Evolutionary conservation across 2,797 vertebrate genomes (phyloP), one percentile per base, ranked within the genome.

Genomic region (Parambassis ranga): DNA sequence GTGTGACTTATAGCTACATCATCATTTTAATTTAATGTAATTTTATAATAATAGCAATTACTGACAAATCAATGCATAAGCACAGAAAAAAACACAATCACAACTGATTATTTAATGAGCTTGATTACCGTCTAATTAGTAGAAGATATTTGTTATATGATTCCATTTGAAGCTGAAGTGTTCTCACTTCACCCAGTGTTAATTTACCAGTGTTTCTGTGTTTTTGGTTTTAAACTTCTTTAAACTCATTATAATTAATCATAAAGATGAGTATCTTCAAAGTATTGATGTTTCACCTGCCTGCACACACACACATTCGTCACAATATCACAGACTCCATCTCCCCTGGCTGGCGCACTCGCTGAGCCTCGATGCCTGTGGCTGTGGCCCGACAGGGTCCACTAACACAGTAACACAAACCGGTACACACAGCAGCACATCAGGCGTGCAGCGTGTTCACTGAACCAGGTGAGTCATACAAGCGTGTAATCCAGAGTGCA

Each of bases 401-500:
- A 41, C 36, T 64, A 48, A 75, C 72, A 75, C 56, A 50, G 56
- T 36, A 55, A 74, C 65, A 63, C 59, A 75, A 39, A 38, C 51
- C 10, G 7, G 23, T 41, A 43, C 66, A 71, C 57, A 70, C 63
- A 44, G 28, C 23, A 30, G 24, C 53, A 37, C 66, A 65, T 68
- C 74, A 79, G 51, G 41, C 70, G 4, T 69, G 71, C 57, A 50
- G 65, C 22, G 64, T 72, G 86, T 63, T 83, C 79, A 71, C 57
- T 87, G 77, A 85, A 79, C 74, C 86, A 59, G 82, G 71, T 77
- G 72, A 84, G 50, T 83, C 79, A 73, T 38, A 71, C 61, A 65
- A 65, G 76, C 63, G 51, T 83, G 78, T 75, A 81, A 86, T 87
- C 68, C 65, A 41, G 57, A 59, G 58, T 66, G 55, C 69, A 75